Conservation (phyloP, 2,888 invertebrate species). For the Rugalucina vietnamica region DNA sequence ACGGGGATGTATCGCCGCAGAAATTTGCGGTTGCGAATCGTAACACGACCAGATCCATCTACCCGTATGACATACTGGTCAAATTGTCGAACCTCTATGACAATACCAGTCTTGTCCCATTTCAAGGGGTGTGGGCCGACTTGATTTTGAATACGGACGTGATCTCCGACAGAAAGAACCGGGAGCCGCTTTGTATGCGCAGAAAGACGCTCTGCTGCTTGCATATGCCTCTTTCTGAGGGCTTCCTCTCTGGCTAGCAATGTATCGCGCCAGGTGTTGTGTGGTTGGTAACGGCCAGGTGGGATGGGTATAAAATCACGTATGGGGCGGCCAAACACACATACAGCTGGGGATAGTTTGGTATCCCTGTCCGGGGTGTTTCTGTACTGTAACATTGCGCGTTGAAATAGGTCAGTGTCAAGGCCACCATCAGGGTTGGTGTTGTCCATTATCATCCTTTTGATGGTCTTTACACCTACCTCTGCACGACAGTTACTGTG, state of each 20-base stretch:
- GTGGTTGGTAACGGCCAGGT: conserved; percentile 55
- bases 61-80: conserved; percentile 59
- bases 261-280: conserved; percentile 63
- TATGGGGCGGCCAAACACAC: conserved; percentile 63
- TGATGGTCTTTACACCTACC: conserved; percentile 67
- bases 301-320: conserved; percentile 64
- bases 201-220: conserved; percentile 41
- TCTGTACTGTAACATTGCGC: conserved; percentile 66
- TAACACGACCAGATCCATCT: conserved; percentile 62
- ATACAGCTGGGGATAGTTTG: conserved; percentile 66
- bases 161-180: conserved; percentile 52
- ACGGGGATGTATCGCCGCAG: conserved; percentile 50
- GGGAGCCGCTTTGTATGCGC: conserved; percentile 61
- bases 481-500: conserved; percentile 71
- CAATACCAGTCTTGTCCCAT: conserved; percentile 68
- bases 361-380: conserved; percentile 67
- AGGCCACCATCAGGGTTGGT: conserved; percentile 60
- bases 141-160: conserved; percentile 66
- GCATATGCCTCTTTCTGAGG: conserved; percentile 67
- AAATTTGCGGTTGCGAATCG: conserved; percentile 62
- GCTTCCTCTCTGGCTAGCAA: conserved; percentile 55
- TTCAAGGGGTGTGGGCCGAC: conserved; percentile 61
- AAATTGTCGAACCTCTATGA: conserved; percentile 66
- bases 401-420: conserved; percentile 63
- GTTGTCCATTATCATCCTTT: conserved; percentile 71